Percentiles rank a stretch among this genome's conserved stretches.
Conservation (phyloP, 1,140 invertebrate species). For the Gryon sp. region DNA sequence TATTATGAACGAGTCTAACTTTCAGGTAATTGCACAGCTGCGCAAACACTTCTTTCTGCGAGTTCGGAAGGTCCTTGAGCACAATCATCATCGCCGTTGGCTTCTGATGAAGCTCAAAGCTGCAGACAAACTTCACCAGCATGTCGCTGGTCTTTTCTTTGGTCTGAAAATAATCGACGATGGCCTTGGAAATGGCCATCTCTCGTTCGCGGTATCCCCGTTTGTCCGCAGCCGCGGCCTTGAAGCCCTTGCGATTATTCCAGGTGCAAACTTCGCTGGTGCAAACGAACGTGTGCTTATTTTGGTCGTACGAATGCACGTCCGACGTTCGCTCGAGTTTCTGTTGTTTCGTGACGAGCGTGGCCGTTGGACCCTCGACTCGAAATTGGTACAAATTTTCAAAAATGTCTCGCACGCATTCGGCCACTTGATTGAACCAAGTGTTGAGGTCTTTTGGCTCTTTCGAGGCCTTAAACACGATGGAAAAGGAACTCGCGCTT, state of each 20-base stretch:
- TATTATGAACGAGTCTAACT: too few species aligned
- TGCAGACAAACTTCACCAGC: too few species aligned
- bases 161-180: too few species aligned
- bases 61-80: too few species aligned
- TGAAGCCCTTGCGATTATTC: slow-evolving; percentile 58
- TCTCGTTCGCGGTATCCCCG: slow-evolving; percentile 61
- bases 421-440: slow-evolving; percentile 62
- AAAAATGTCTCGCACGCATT: slow-evolving; percentile 66
- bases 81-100: too few species aligned
- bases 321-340: slow-evolving; percentile 68
- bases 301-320: slow-evolving; percentile 67
- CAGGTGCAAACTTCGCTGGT: slow-evolving; percentile 64
- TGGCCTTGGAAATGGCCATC: too few species aligned
- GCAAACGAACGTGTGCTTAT: slow-evolving; percentile 62
- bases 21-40: too few species aligned
- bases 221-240: slow-evolving; percentile 29
- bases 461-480: slow-evolving; percentile 27
- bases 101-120: too few species aligned
- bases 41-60: too few species aligned
- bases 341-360: slow-evolving; percentile 66
- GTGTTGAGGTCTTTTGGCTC: slow-evolving; percentile 21
- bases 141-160: too few species aligned
- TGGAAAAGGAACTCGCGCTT: slow-evolving; percentile 3
- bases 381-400: slow-evolving; percentile 68
- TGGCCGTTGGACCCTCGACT: slow-evolving; percentile 44